Conservation (phyloP, 2,113 vertebrate genomes). For the Chauna torquata region DNA sequence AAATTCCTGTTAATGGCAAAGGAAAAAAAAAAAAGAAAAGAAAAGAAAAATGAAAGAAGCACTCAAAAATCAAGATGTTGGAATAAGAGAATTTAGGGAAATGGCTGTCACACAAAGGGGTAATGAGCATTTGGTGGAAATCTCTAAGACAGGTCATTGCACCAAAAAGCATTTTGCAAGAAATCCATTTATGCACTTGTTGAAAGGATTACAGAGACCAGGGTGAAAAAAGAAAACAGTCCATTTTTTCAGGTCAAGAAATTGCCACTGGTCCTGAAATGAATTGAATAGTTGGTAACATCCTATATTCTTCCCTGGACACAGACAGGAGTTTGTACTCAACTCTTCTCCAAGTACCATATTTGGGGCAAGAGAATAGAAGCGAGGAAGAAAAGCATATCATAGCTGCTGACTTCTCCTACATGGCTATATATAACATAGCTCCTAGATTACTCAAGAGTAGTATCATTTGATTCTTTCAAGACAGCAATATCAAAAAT, state of each 20-base stretch:
- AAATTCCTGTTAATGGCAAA: slow-evolving; percentile 44
- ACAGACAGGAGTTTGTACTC: not conserved
- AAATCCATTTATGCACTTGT: slow-evolving; percentile 40
- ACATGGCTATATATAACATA: not conserved
- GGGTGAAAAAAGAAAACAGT: slow-evolving; percentile 2
- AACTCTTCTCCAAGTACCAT: not conserved
- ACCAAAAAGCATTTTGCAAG: not conserved
- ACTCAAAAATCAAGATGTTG: slow-evolving; percentile 38
- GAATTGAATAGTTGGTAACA: not conserved
- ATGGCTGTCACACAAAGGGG: slow-evolving; percentile 18
- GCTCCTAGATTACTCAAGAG: not conserved
- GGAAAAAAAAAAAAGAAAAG: not conserved
- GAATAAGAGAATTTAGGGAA: slow-evolving; percentile 42
- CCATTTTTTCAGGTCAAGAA: slow-evolving; percentile 21
- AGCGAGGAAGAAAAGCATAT: not conserved
- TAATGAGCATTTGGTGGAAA: slow-evolving; percentile 31
- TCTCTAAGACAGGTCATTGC: not conserved
- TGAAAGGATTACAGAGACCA: slow-evolving; percentile 31
- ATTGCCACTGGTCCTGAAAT: not conserved
- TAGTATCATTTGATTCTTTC: not conserved
- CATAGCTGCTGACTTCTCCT: not conserved
- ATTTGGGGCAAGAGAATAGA: not conserved
- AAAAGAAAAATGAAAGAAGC: slow-evolving; percentile 12
- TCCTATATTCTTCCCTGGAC: not conserved
- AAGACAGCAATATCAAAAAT: not conserved